Evolutionary conservation across 92 coral and sea anemone genomes (phyloP).

Genomic region (Actinernus sp.): DNA sequence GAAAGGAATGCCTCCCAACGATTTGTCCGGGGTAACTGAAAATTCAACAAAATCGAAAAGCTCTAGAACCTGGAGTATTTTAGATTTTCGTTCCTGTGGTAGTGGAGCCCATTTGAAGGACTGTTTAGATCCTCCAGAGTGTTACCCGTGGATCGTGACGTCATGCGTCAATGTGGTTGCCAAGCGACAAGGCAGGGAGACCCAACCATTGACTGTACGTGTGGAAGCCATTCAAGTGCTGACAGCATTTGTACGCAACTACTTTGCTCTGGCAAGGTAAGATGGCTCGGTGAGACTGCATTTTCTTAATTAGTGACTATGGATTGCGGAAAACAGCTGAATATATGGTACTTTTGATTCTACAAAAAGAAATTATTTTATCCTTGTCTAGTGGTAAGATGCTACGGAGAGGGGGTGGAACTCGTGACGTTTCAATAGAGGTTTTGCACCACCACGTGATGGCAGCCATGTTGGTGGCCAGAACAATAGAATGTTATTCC

Average conservation of each 20-base stretch:
- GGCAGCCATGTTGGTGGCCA: too few relatives aligned
- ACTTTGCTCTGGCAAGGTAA: constrained; percentile 78
- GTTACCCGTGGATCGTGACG: constrained; percentile 69
- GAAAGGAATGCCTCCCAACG: not conserved
- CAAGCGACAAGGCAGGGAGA: constrained; percentile 23
- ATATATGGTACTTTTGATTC: too few relatives aligned
- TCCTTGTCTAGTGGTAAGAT: too few relatives aligned
- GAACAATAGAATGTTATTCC: too few relatives aligned
- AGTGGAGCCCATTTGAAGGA: too few relatives aligned
- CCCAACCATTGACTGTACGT: constrained; percentile 66
- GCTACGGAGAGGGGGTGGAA: too few relatives aligned
- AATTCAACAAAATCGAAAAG: not conserved
- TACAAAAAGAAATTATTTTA: not conserved
- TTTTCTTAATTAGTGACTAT: too few relatives aligned
- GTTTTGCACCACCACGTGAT: too few relatives aligned
- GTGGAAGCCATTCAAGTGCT: constrained; percentile 88
- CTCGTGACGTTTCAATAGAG: too few relatives aligned
- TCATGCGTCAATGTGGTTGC: constrained; percentile 54
- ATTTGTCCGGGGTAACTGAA: not conserved
- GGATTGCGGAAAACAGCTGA: too few relatives aligned
- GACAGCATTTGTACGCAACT: constrained; percentile 87
- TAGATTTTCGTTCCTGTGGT: too few relatives aligned
- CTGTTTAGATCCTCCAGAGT: constrained; percentile 15
- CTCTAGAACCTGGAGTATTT: not conserved
- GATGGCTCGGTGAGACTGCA: too few relatives aligned